Evolutionary conservation across 1,140 invertebrate genomes (phyloP).

Genomic region (Drosophila chauvacae): DNA sequence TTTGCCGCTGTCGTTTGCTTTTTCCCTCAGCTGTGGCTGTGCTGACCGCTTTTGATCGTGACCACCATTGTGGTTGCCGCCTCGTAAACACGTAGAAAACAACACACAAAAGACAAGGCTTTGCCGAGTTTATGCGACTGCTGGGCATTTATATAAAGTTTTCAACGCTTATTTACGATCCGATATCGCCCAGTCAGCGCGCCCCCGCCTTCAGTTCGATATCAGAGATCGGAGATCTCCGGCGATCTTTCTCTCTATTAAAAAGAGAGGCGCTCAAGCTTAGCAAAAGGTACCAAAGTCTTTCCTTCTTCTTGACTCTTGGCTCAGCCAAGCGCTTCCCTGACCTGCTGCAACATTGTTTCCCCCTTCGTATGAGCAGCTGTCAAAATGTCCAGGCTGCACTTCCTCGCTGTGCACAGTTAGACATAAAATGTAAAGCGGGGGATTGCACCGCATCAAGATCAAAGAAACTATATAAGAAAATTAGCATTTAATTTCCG

Average conservation of each 20-base stretch:
- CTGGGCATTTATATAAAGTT: conserved; percentile 78
- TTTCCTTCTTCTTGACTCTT: conserved; percentile 12
- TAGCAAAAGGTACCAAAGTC: conserved; percentile 7
- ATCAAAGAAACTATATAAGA: conserved; percentile 40
- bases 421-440: conserved; percentile 22
- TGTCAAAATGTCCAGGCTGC: conserved; percentile 51
- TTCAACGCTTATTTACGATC: conserved; percentile 80
- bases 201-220: conserved; percentile 32
- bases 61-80: conserved; percentile 81
- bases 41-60: conserved; percentile 81
- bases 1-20: conserved; percentile 21
- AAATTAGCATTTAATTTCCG: conserved; percentile 45
- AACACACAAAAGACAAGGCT: conserved; percentile 25
- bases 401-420: conserved; percentile 24
- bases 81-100: conserved; percentile 73
- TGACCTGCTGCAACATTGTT: conserved; percentile 34
- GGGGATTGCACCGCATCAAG: conserved; percentile 32
- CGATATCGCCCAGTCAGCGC: conserved; percentile 41
- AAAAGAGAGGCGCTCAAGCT: conserved; percentile 32
- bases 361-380: conserved; percentile 30
- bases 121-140: conserved; percentile 67
- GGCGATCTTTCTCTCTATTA: conserved; percentile 23
- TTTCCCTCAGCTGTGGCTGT: conserved; percentile 5
- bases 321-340: conserved; percentile 39
- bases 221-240: conserved; percentile 22